phyloP scores from a whole-genome alignment of 2,797 vertebrate genomes.

The Pangasius djambal region DNA sequence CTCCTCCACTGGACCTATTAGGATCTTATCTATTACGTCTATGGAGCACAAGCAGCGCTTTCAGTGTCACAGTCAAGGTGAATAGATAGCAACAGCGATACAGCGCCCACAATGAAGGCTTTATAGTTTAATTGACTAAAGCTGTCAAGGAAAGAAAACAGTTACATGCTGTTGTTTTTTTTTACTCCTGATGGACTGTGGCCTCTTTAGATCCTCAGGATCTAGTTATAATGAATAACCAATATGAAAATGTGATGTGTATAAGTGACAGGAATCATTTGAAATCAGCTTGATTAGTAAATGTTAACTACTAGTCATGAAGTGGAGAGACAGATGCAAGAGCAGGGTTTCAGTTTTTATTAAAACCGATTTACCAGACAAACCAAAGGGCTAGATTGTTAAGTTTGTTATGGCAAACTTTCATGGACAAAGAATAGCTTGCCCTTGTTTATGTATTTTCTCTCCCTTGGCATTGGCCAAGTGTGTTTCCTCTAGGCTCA shows the following conservation, averaged over 20 bases:
- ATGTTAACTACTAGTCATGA: background rate
- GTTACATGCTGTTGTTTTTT: background rate
- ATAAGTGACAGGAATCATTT: background rate
- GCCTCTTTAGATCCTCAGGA: too few relatives aligned
- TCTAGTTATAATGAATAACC: too few relatives aligned
- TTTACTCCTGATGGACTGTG: background rate
- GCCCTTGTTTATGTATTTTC: too few relatives aligned
- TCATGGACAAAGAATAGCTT: too few relatives aligned
- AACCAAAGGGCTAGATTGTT: background rate
- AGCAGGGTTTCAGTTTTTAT: background rate
- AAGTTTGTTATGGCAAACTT: too few relatives aligned
- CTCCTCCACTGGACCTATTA: background rate
- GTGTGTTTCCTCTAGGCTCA: too few relatives aligned
- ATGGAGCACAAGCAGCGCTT: background rate
- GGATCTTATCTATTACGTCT: background rate
- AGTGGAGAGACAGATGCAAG: background rate
- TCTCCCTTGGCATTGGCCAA: too few relatives aligned
- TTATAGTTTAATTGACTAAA: background rate
- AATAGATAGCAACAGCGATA: background rate
- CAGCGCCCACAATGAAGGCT: background rate
- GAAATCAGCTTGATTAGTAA: background rate
- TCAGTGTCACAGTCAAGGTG: background rate
- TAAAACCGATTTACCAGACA: background rate
- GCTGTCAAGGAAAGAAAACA: background rate
- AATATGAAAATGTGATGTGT: too few relatives aligned